Conservation (phyloP, 2,888 invertebrate genomes). For the Choreutis nemorana region DNA sequence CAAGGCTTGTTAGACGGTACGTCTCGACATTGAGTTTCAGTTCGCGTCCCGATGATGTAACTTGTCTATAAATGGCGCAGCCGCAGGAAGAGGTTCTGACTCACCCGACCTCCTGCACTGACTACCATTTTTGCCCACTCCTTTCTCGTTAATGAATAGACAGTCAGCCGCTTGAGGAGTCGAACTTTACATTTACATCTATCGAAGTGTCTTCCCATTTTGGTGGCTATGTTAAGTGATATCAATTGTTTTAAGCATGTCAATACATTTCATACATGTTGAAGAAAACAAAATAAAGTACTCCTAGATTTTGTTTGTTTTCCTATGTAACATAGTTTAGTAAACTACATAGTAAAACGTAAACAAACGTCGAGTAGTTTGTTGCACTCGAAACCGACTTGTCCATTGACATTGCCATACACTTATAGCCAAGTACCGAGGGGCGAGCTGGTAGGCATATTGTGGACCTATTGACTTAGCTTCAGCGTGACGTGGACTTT, state of each 20-base stretch:
- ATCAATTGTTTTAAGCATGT: too few species aligned
- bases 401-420: conserved; percentile 45
- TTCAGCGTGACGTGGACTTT: conserved; percentile 30
- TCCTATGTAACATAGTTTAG: too few species aligned
- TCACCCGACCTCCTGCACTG: conserved; percentile 41
- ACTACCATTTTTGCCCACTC: conserved; percentile 26
- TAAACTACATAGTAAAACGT: too few species aligned
- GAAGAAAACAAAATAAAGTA: conserved; percentile 33
- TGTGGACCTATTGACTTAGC: too few species aligned
- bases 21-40: conserved; percentile 35
- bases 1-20: conserved; percentile 24
- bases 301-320: too few species aligned
- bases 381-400: conserved; percentile 38
- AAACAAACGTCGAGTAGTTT: conserved; percentile 41
- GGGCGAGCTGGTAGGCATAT: too few species aligned
- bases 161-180: too few species aligned
- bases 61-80: conserved; percentile 42
- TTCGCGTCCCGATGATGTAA: conserved; percentile 51
- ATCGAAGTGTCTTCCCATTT: too few species aligned
- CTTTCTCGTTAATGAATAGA: conserved; percentile 47
- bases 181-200: too few species aligned
- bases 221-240: too few species aligned
- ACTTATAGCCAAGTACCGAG: conserved; percentile 15
- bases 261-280: too few species aligned
- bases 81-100: conserved; percentile 55